phyloP scores from a whole-genome alignment of 2,888 invertebrate genomes.

The Eretmocerus hayati region DNA sequence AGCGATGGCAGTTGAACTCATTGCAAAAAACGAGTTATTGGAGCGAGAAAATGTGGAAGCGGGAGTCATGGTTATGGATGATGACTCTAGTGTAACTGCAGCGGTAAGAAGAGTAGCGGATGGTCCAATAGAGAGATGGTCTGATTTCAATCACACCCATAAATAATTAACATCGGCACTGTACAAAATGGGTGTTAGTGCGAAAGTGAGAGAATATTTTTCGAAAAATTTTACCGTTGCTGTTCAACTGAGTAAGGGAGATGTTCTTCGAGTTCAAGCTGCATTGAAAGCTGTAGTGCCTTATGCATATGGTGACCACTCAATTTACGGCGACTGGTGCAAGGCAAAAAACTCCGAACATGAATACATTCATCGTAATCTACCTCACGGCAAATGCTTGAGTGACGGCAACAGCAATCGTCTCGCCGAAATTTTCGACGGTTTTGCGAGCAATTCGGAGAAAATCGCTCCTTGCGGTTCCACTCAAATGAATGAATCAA shows the following conservation, averaged over 20 bases:
- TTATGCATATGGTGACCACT: conserved; percentile 16
- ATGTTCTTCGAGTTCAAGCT: conserved; percentile 4
- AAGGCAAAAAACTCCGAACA: conserved; percentile 3
- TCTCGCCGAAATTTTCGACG: conserved; percentile 10
- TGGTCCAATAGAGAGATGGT: not conserved
- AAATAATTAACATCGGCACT: no score
- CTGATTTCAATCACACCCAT: not conserved
- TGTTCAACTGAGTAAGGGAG: conserved; percentile 14
- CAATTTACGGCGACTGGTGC: conserved; percentile 12
- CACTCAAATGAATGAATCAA: conserved; percentile 21
- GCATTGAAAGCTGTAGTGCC: conserved; percentile 8
- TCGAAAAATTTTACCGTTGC: conserved; percentile 9
- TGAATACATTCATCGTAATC: conserved; percentile 8
- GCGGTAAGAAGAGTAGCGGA: not conserved
- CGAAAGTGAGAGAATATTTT: conserved; percentile 15
- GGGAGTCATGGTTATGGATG: conserved; percentile 4
- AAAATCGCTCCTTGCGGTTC: conserved; percentile 17
- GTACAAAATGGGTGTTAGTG: not conserved
- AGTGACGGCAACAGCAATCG: not conserved
- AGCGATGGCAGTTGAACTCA: conserved; percentile 9
- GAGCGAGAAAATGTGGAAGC: not conserved
- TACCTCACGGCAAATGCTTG: conserved; percentile 13
- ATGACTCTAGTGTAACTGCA: conserved; percentile 9
- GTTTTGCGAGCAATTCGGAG: conserved; percentile 4
- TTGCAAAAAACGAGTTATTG: conserved; percentile 6